Conservation (phyloP, 2,888 invertebrate species). For the Spodoptera exigua region DNA sequence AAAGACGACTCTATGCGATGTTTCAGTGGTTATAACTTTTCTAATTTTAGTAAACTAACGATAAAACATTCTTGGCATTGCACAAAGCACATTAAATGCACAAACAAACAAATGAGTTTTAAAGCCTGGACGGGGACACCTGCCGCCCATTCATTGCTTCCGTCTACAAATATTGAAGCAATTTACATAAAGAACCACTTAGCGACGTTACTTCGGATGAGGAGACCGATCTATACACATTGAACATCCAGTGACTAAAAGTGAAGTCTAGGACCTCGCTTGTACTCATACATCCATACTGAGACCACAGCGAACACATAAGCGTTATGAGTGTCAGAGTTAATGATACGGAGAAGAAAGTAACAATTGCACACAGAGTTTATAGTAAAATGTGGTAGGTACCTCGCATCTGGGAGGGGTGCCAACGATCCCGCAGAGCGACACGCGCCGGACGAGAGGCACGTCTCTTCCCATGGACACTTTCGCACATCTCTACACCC, state of each 20-base stretch:
- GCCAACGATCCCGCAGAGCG: conserved; percentile 71
- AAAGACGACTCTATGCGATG: no score
- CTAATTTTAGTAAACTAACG: conserved; percentile 4
- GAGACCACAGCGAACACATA: conserved; percentile 45
- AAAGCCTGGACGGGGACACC: conserved; percentile 36
- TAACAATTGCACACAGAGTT: conserved; percentile 54
- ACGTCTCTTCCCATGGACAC: conserved; percentile 76
- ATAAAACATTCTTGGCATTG: conserved; percentile 31
- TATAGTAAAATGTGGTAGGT: conserved; percentile 57
- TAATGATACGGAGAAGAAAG: conserved; percentile 53
- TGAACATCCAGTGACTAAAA: conserved; percentile 54
- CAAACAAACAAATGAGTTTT: conserved; percentile 43
- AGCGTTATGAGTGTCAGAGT: conserved; percentile 50
- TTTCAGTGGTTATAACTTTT: not conserved
- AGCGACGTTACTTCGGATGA: conserved; percentile 27
- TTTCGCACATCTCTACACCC: conserved; percentile 66
- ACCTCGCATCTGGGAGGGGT: conserved; percentile 72
- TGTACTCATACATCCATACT: conserved; percentile 29
- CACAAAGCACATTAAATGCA: conserved; percentile 53
- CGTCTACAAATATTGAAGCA: conserved; percentile 33
- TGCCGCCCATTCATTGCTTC: conserved; percentile 44
- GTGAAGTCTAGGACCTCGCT: conserved; percentile 29
- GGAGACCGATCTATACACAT: conserved; percentile 28
- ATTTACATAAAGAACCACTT: conserved; percentile 37
- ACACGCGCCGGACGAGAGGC: conserved; percentile 72